Conservation (phyloP, 2,888 invertebrate genomes). For the Halocaridina rubra region DNA sequence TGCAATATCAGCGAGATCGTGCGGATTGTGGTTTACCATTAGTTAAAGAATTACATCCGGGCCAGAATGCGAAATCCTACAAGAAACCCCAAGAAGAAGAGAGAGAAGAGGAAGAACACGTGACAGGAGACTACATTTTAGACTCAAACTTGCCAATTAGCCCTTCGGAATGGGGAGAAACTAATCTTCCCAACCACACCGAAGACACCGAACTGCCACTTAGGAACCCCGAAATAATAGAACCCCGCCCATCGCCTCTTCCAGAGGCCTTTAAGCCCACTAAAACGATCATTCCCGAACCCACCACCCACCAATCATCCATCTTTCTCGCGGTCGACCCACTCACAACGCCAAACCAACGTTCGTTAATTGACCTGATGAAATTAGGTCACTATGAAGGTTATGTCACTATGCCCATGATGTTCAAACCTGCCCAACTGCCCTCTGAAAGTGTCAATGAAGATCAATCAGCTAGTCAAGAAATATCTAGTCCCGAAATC, state of each 20-base stretch:
- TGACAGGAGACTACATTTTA: neutral
- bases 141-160: neutral
- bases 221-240: neutral
- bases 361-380: conserved; percentile 43
- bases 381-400: conserved; percentile 33
- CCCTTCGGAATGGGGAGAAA: neutral
- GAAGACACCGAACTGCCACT: neutral
- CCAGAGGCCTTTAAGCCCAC: neutral
- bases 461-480: neutral
- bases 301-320: conserved; percentile 29
- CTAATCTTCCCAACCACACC: neutral
- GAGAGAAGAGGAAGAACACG: neutral
- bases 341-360: neutral
- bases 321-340: conserved; percentile 28
- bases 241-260: neutral
- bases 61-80: too few species aligned
- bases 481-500: neutral
- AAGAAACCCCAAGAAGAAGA: neutral
- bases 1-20: too few species aligned
- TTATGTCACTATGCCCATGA: conserved; percentile 41
- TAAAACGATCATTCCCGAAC: conserved; percentile 28
- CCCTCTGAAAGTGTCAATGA: neutral
- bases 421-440: conserved; percentile 13
- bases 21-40: too few species aligned
- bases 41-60: too few species aligned